Conservation (phyloP, 37 sponge, comb jelly and placozoan species). For the Lycopodina hypogea region DNA sequence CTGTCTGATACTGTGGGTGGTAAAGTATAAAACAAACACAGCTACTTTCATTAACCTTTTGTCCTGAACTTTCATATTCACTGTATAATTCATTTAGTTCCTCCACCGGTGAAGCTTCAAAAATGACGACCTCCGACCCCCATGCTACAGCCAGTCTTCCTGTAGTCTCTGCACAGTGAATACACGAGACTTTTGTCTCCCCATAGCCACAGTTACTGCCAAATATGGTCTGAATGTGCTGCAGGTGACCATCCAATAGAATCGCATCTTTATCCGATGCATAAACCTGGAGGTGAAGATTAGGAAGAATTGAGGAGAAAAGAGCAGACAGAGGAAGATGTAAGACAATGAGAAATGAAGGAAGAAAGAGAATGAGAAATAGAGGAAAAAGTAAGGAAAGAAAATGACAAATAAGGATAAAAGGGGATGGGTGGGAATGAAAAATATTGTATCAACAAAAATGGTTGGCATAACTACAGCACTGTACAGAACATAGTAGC, state of each 20-base stretch:
- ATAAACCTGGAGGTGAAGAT: conserved; percentile 60
- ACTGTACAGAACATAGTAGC: background rate
- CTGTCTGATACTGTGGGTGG: too few relatives aligned
- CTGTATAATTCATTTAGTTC: background rate
- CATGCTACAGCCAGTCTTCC: conserved; percentile 77
- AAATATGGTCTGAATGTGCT: conserved; percentile 70
- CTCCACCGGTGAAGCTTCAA: conserved; percentile 45
- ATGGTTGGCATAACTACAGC: background rate
- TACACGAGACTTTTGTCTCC: conserved; percentile 21
- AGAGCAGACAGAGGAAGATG: too few relatives aligned
- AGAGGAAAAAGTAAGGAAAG: background rate
- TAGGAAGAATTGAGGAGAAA: background rate
- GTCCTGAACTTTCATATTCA: background rate
- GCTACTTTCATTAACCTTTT: too few relatives aligned
- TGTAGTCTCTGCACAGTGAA: conserved; percentile 53
- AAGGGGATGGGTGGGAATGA: background rate
- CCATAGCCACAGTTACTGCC: conserved; percentile 47
- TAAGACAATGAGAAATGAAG: too few relatives aligned
- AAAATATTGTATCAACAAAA: background rate
- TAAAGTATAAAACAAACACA: too few relatives aligned
- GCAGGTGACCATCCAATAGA: conserved; percentile 52
- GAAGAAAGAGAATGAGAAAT: too few relatives aligned
- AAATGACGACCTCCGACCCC: conserved; percentile 61
- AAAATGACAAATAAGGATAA: too few relatives aligned
- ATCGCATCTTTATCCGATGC: conserved; percentile 77